A percentile compares a stretch with the other conserved stretches of the same genome.
phyloP scores from a whole-genome alignment of 2,888 invertebrate species.

The Thecocarcelia acutangulata region DNA sequence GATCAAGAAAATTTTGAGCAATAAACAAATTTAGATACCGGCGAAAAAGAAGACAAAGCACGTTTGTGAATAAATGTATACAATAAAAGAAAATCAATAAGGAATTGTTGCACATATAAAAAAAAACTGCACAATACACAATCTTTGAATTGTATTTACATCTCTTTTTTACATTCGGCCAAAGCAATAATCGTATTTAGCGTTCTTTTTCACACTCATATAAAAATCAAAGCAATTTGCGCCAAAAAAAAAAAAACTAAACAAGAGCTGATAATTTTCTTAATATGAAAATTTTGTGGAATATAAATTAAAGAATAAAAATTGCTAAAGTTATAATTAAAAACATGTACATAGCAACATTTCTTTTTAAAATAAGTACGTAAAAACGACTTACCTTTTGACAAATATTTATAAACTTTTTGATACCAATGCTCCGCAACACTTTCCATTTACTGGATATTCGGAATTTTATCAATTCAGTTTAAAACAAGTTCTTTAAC shows the following conservation, averaged over 20 bases:
- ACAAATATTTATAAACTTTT: too few relatives aligned
- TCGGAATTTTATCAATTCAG: too few relatives aligned
- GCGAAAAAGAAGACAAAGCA: slow-evolving; percentile 31
- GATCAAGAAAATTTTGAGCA: too few relatives aligned
- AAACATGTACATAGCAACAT: too few relatives aligned
- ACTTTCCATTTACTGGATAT: too few relatives aligned
- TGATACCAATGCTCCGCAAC: too few relatives aligned
- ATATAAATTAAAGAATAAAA: not conserved
- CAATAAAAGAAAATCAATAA: slow-evolving; percentile 47
- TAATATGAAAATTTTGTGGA: not conserved
- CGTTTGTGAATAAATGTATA: slow-evolving; percentile 43
- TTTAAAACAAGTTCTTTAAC: slow-evolving; percentile 31
- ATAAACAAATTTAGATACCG: slow-evolving; percentile 44
- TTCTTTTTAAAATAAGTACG: too few relatives aligned
- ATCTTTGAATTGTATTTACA: slow-evolving; percentile 5
- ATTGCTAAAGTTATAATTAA: too few relatives aligned
- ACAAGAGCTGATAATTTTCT: slow-evolving; percentile 60
- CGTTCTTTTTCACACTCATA: slow-evolving; percentile 54
- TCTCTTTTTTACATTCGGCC: slow-evolving; percentile 20
- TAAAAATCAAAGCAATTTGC: slow-evolving; percentile 71
- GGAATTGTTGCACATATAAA: slow-evolving; percentile 61
- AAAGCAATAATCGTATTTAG: not conserved
- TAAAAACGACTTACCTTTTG: not conserved
- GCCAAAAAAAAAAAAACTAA: slow-evolving; percentile 75
- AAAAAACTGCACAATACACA: slow-evolving; percentile 45